A percentile compares a stretch with the other conserved stretches of the same genome.
Evolutionary conservation across 2,888 invertebrate species (phyloP).

Genomic region (Nudaria mundana): DNA sequence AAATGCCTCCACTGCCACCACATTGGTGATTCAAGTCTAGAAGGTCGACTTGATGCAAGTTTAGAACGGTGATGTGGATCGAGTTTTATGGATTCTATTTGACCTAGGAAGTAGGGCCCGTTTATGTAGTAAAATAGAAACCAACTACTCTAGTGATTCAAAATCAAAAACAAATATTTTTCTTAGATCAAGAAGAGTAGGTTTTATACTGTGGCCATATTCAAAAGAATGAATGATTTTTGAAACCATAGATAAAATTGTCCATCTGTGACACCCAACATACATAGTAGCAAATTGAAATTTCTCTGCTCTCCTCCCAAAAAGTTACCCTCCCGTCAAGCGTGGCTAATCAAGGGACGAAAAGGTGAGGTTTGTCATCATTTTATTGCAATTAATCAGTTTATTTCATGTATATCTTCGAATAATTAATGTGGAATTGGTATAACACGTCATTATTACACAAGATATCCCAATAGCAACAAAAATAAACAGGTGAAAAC

Average conservation of each 20-base stretch:
- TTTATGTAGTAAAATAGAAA: too few relatives aligned
- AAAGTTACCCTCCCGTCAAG: conserved; percentile 79
- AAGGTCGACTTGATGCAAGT: too few relatives aligned
- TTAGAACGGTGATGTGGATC: too few relatives aligned
- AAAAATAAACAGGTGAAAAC: conserved; percentile 44
- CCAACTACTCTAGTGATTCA: background rate
- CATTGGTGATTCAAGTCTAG: too few relatives aligned
- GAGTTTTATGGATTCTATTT: too few relatives aligned
- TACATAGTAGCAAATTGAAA: conserved; percentile 47
- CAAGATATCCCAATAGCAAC: conserved; percentile 23
- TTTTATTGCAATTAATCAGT: conserved; percentile 38
- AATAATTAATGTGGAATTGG: conserved; percentile 29
- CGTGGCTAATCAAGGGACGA: conserved; percentile 94
- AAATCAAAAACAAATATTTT: too few relatives aligned
- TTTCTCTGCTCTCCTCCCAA: conserved; percentile 54
- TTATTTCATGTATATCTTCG: conserved; percentile 28
- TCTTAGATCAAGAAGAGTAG: too few relatives aligned
- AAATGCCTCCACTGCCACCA: too few relatives aligned
- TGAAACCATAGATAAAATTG: conserved; percentile 25
- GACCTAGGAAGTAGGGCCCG: too few relatives aligned
- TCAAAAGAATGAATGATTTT: conserved; percentile 15
- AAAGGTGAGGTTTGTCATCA: conserved; percentile 83
- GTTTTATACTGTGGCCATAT: too few relatives aligned
- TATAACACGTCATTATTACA: conserved; percentile 24
- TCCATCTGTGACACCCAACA: conserved; percentile 35